Evolutionary conservation across 2,888 invertebrate species (phyloP).

Genomic region (Fragum sueziense): DNA sequence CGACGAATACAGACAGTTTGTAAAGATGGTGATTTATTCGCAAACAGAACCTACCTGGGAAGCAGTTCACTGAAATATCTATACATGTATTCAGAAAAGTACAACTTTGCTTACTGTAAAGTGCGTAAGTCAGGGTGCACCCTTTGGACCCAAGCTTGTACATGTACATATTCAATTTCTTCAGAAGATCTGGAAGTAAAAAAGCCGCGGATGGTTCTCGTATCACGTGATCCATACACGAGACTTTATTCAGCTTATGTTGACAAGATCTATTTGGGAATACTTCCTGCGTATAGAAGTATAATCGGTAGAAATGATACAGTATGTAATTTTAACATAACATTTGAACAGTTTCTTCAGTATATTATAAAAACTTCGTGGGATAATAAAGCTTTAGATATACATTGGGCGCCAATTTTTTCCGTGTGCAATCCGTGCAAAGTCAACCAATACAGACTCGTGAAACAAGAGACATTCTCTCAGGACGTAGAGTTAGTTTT

Average conservation of each 20-base stretch:
- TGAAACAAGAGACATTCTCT: constrained; percentile 46
- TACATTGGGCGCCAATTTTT: constrained; percentile 45
- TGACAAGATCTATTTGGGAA: constrained; percentile 33
- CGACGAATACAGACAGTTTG: too few species aligned
- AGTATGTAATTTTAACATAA: constrained; percentile 20
- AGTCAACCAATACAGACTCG: constrained; percentile 24
- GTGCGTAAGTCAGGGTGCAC: constrained; percentile 32
- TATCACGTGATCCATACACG: constrained; percentile 48
- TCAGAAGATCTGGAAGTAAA: not conserved
- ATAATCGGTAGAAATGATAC: not conserved
- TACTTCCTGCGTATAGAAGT: not conserved
- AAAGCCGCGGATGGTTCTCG: constrained; percentile 23
- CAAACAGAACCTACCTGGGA: too few species aligned
- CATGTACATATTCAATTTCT: not conserved
- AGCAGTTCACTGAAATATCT: too few species aligned
- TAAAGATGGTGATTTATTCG: too few species aligned
- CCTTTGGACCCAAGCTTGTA: too few species aligned
- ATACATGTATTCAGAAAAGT: not conserved
- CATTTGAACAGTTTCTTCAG: constrained; percentile 43
- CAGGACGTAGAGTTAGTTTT: constrained; percentile 35
- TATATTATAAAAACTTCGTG: not conserved
- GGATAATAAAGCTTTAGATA: not conserved
- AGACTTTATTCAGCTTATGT: too few species aligned
- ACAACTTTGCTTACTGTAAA: constrained; percentile 14
- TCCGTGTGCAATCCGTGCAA: constrained; percentile 39